Percentiles rank a stretch among this genome's conserved stretches.
These are phyloP conservation scores for Haliaeetus leucogaster DNA, from an alignment of 2,113 vertebrate species.

Conservation along the genomic window DNA sequence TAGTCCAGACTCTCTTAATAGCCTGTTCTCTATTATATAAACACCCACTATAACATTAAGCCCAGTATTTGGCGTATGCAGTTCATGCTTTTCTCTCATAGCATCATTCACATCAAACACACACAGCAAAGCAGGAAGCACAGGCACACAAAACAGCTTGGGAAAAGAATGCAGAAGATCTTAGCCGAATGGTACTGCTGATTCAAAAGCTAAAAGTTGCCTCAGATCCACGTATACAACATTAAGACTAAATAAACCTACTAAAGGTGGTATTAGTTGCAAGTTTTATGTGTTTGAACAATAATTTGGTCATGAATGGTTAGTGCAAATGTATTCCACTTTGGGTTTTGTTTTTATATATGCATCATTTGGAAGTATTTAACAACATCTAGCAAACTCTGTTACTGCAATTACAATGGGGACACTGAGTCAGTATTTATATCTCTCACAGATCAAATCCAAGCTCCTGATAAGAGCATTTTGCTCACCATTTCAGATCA, in stretches of 20 bases:
- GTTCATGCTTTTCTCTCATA: background rate
- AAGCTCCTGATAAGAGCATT: background rate
- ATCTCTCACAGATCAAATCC: background rate
- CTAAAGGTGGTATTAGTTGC: background rate
- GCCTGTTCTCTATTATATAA: background rate
- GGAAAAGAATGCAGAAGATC: background rate
- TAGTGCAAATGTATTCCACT: background rate
- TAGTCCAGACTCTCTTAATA: background rate
- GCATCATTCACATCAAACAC: background rate
- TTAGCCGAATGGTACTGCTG: background rate
- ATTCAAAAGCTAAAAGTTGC: background rate
- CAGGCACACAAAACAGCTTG: background rate
- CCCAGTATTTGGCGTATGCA: background rate
- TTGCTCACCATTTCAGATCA: background rate
- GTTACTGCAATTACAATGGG: background rate
- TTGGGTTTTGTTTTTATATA: background rate
- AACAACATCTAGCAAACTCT: background rate
- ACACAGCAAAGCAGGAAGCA: background rate
- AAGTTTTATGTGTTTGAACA: background rate
- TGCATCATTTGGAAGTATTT: background rate
- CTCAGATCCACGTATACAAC: background rate
- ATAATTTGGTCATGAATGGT: background rate
- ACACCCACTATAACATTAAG: background rate
- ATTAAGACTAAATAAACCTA: background rate
- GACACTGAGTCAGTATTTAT: background rate